phyloP scores from a whole-genome alignment of 30 jellyfish, hydroid and myxozoan species.

The Nemopilema nomurai region DNA sequence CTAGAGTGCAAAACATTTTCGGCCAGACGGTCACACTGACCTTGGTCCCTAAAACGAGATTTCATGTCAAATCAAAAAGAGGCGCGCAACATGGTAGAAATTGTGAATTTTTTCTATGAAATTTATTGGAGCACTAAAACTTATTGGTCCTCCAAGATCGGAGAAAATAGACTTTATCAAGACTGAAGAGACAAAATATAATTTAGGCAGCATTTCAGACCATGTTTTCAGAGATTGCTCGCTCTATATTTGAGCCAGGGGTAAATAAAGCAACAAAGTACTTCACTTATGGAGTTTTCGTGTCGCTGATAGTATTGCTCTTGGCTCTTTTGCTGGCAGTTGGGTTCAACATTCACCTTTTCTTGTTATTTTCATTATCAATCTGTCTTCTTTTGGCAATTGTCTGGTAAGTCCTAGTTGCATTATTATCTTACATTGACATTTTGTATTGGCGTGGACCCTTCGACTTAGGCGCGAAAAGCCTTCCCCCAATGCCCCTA shows the following conservation, averaged over 20 bases:
- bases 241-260: conserved; percentile 75
- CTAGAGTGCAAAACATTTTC: too few relatives aligned
- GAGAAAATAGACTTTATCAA: too few relatives aligned
- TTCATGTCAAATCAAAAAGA: not conserved
- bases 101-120: too few relatives aligned
- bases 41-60: not conserved
- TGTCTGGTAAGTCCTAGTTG: conserved; percentile 75
- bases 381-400: conserved; percentile 47
- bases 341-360: conserved; percentile 69
- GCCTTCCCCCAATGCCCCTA: too few relatives aligned
- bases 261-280: conserved; percentile 47
- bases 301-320: conserved; percentile 32
- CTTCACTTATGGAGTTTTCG: conserved; percentile 56
- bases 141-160: too few relatives aligned
- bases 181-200: too few relatives aligned
- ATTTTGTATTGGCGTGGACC: too few relatives aligned
- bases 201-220: not conserved
- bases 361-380: conserved; percentile 33
- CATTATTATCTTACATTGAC: not conserved
- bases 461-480: too few relatives aligned
- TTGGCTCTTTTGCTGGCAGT: conserved; percentile 14
- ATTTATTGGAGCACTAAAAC: not conserved
- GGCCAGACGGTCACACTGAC: not conserved
- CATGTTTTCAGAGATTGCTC: conserved; percentile 54
- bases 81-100: not conserved